Evolutionary conservation across 2,888 invertebrate genomes (phyloP), one percentile per base, ranked within the genome.

Genomic region (Cheilosia variabilis): DNA sequence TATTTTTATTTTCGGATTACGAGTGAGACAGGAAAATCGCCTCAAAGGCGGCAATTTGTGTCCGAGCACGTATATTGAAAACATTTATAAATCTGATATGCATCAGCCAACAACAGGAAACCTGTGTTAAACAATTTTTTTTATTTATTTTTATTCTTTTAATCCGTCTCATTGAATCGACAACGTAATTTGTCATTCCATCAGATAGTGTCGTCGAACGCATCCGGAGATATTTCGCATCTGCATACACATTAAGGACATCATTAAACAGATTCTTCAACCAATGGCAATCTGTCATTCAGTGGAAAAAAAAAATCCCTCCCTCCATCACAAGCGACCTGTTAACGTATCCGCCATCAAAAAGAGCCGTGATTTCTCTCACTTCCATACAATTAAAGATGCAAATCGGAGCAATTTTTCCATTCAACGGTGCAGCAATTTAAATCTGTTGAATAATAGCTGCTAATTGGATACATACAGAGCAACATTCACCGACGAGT

Each of bases 371-470:
- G 87, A 82, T 81, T 84, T 80, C 76, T 76, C 79, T 84, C 75
- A 75, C 84, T 87, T 84, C 81, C 78, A 72, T 78, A 68, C 87
- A 84, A 87, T 87, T 84, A 87, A 87, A 87, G 87, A 87, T 87
- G 87, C 83, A 87, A 87, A 87, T 87, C 84, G 80, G 87, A 87
- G 81, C 78, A 78, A 87, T 81, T 87, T 87, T 87, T 82, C 81
- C 86, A 81, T 86, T 77, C 86, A 77, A 45, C 86, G 86, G 68
- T 86, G 86, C 86, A 86, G 81, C 81, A 81, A 81, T 86, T 80
- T 80, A 86, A 86, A 86, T 86, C 81, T 86, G 81, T 72, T 86
- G 81, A 81, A 86, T 86, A 86, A 81, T 86, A 72, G 80, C 86
- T 77, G 63, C 86, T 86, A 86, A 86, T 86, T 86, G 86, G 81